These are phyloP conservation scores for Acleris laterana DNA, from an alignment of 2,888 invertebrate genomes.

Conservation along the genomic window DNA sequence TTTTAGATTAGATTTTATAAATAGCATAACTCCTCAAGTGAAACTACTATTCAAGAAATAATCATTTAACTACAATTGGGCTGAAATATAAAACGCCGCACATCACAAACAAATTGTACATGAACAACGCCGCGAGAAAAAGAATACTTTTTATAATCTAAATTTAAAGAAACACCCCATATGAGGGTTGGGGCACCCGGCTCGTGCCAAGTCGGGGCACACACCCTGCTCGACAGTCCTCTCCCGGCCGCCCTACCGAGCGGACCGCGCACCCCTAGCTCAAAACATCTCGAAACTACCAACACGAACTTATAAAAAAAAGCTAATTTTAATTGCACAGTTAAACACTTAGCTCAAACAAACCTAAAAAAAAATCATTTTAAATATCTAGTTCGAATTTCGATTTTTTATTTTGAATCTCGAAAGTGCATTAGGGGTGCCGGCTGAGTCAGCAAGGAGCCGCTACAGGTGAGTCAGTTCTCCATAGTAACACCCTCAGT, in stretches of 20 bases:
- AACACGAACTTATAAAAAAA: slow-evolving; percentile 42
- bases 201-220: slow-evolving; percentile 66
- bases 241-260: slow-evolving; percentile 69
- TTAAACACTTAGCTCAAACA: slow-evolving; percentile 24
- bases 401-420: slow-evolving; percentile 41
- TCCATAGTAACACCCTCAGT: slow-evolving; percentile 79
- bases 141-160: background rate
- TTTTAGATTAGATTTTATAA: too few relatives aligned
- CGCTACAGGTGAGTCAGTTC: slow-evolving; percentile 74
- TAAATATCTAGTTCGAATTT: slow-evolving; percentile 20
- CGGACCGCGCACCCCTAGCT: slow-evolving; percentile 78
- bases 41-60: too few relatives aligned
- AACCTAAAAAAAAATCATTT: background rate
- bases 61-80: too few relatives aligned
- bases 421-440: slow-evolving; percentile 64
- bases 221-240: slow-evolving; percentile 74
- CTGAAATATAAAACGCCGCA: too few relatives aligned
- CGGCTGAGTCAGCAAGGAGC: slow-evolving; percentile 76
- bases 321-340: slow-evolving; percentile 30
- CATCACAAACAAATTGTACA: too few relatives aligned
- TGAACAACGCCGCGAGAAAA: background rate
- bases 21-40: too few relatives aligned
- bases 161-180: slow-evolving; percentile 52
- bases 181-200: slow-evolving; percentile 58
- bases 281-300: slow-evolving; percentile 41